Evolutionary conservation across 2,888 invertebrate species (phyloP).

Genomic region (Opisthograptis luteolata): DNA sequence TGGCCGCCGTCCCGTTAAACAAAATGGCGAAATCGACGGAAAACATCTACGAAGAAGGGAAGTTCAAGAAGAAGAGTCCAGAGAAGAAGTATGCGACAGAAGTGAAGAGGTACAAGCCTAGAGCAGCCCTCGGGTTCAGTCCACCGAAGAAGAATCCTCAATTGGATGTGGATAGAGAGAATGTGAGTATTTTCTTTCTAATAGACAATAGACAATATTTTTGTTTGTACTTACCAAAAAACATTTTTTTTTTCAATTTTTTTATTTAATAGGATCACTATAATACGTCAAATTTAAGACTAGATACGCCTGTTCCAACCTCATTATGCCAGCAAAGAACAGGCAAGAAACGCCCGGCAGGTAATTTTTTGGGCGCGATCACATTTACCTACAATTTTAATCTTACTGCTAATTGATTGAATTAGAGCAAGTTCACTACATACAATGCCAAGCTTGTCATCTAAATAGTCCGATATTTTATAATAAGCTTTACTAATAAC

Average conservation of each 20-base stretch:
- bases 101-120: constrained; percentile 44
- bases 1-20: not conserved
- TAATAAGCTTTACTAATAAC: too few species aligned
- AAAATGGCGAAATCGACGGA: constrained; percentile 44
- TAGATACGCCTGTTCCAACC: too few species aligned
- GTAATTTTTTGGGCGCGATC: too few species aligned
- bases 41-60: constrained; percentile 44
- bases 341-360: too few species aligned
- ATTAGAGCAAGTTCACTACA: too few species aligned
- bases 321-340: too few species aligned
- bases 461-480: too few species aligned
- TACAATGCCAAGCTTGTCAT: too few species aligned
- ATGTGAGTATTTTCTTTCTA: constrained; percentile 70
- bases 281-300: too few species aligned
- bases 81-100: constrained; percentile 59
- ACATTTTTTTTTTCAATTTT: not conserved
- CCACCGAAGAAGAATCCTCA: constrained; percentile 61
- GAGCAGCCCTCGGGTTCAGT: constrained; percentile 42
- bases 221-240: not conserved
- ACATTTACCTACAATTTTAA: too few species aligned
- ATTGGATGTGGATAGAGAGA: constrained; percentile 70
- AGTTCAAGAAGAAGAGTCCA: constrained; percentile 48
- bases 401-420: too few species aligned
- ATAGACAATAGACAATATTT: not conserved
- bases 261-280: not conserved